A percentile compares a stretch with the other conserved stretches of the same genome.
phyloP scores from a whole-genome alignment of 2,888 invertebrate species.

The Eupeodes luniger region DNA sequence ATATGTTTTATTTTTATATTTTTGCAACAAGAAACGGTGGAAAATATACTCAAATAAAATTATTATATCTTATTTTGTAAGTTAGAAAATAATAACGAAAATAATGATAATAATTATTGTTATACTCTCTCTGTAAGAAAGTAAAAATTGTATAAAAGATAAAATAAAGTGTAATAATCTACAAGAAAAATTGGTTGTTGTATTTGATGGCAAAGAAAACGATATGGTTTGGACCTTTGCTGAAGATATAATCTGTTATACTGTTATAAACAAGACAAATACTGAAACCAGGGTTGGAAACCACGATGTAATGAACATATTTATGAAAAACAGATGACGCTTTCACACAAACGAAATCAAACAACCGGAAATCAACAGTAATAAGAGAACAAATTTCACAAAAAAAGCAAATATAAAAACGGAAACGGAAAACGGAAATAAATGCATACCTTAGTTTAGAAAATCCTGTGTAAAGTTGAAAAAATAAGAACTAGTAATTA shows the following conservation, averaged over 20 bases:
- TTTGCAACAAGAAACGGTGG: slow-evolving; percentile 51
- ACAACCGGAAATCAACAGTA: too few species aligned
- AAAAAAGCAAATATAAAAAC: too few species aligned
- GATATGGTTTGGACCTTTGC: neutral
- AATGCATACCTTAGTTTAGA: too few species aligned
- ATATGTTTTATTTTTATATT: slow-evolving; percentile 26
- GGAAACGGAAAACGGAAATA: too few species aligned
- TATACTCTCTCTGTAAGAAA: slow-evolving; percentile 37
- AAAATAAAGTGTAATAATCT: slow-evolving; percentile 59
- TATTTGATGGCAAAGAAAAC: neutral
- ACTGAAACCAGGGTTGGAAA: too few species aligned
- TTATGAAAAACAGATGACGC: neutral
- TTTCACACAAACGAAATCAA: too few species aligned
- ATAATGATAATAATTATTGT: slow-evolving; percentile 41
- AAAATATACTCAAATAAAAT: slow-evolving; percentile 6
- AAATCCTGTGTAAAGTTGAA: too few species aligned
- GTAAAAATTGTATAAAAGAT: slow-evolving; percentile 58
- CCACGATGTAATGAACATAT: neutral
- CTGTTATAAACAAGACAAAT: neutral
- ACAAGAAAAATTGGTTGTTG: slow-evolving; percentile 25
- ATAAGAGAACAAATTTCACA: too few species aligned
- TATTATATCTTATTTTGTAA: slow-evolving; percentile 38
- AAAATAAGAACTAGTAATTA: too few species aligned
- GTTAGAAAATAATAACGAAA: slow-evolving; percentile 49
- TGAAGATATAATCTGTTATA: neutral